Base-by-base conservation (phyloP, 2,888 invertebrate species). In the Agelastica alni region DNA sequence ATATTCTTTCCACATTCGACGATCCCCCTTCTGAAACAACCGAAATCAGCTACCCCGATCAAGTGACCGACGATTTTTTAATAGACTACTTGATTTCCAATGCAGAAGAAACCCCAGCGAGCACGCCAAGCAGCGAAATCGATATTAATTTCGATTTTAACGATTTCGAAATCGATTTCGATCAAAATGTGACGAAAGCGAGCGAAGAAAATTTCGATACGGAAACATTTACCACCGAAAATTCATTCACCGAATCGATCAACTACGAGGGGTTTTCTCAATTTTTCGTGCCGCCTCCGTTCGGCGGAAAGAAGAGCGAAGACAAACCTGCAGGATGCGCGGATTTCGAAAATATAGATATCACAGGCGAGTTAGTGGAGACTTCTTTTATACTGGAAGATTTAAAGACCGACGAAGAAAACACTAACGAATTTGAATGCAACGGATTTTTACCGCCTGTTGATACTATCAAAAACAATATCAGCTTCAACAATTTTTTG, bases 401-500 rank as follows among this genome's bases (percentile, higher is more conserved):
- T n/a, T 14, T 69, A 31, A 51, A 61, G 12, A 58, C 64, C 10
- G 68, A 69, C 20, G 31, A 49, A 5, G 56, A 43, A 26, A 26
- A 46, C 6, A 31, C 10, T 7, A 16, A 20, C 10, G 47, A 28
- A 4, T 44, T 14, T 45, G 49, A 49, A 14, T 44, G 37, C 30
- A 7, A 36, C 2, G 34, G 32, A 6, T 18, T 56, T 20, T 56
- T 74, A 4, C 74, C 74, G 7, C 70, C 74, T 0, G 67, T 73
- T 5, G 67, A 62, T 5, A 70, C 73, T 2, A 65, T 73, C 7
- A 71, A 66, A 41, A 72, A 67, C 44, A 69, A 71, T 41, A 55
- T 68, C 30, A 75, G 75, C 41, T 76, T 77, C 52, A 72, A 69
- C 34, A 69, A 65, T 36, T 75, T 72, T 55, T 54, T 76, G 4